These are phyloP conservation scores for Carettochelys insculpta DNA, from an alignment of 2,113 vertebrate genomes.

Conservation along the genomic window DNA sequence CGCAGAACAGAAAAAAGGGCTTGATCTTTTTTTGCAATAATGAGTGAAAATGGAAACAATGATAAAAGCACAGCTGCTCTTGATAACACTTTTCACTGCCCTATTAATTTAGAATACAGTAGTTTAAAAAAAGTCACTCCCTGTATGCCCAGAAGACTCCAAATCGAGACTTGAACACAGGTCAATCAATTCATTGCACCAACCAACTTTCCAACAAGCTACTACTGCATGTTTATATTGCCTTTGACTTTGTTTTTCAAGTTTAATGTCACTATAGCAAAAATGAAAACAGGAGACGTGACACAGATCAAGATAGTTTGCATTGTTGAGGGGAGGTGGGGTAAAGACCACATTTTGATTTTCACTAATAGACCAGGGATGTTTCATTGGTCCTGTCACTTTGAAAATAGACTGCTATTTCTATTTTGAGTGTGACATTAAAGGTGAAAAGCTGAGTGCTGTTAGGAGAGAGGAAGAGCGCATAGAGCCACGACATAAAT, in stretches of 20 bases:
- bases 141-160: background rate
- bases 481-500: background rate
- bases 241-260: conserved; percentile 2
- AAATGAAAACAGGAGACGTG: background rate
- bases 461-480: background rate
- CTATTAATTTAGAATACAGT: background rate
- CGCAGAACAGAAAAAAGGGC: background rate
- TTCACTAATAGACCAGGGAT: background rate
- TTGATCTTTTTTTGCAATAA: background rate
- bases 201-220: background rate
- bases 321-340: background rate
- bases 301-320: background rate
- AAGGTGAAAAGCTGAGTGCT: background rate
- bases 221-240: background rate
- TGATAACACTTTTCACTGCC: background rate
- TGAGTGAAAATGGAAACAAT: background rate
- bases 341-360: conserved; percentile 11
- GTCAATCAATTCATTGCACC: background rate
- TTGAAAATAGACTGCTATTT: conserved; percentile 14
- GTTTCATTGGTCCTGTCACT: conserved; percentile 7
- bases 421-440: conserved; percentile 35
- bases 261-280: background rate
- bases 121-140: background rate
- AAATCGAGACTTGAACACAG: background rate
- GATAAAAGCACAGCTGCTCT: background rate